These are phyloP conservation scores for Folsomia candida DNA, from an alignment of 2,888 invertebrate genomes.

Conservation along the genomic window DNA sequence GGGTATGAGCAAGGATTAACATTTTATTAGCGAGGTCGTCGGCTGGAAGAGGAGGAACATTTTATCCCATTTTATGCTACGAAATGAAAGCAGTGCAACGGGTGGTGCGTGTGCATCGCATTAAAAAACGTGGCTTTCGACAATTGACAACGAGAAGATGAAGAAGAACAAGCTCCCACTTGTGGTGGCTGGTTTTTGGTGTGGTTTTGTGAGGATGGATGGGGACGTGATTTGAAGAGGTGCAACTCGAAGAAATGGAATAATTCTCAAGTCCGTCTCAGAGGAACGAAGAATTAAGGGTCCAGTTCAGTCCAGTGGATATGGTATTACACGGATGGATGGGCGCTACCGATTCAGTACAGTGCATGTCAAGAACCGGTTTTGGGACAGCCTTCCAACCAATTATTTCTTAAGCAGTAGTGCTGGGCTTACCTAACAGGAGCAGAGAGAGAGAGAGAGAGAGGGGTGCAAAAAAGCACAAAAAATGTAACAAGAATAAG, in stretches of 20 bases:
- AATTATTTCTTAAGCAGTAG: slow-evolving; percentile 44
- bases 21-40: not conserved
- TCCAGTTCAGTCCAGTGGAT: not conserved
- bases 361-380: slow-evolving; percentile 48
- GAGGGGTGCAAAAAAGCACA: slow-evolving; percentile 24
- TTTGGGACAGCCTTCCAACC: slow-evolving; percentile 48
- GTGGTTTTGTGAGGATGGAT: no score
- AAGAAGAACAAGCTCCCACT: no score
- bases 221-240: no score
- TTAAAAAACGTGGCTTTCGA: not conserved
- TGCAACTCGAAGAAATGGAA: no score
- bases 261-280: no score
- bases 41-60: not conserved
- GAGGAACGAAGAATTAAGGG: no score
- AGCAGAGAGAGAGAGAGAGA: slow-evolving; percentile 22
- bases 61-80: not conserved
- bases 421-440: no score
- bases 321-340: slow-evolving; percentile 31
- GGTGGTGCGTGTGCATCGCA: not conserved
- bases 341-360: slow-evolving; percentile 48
- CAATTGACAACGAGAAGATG: no score
- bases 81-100: not conserved
- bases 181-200: no score
- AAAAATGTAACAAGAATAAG: slow-evolving; percentile 43
- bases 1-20: not conserved